These are phyloP conservation scores for Cosmia trapezina DNA, from an alignment of 2,888 invertebrate genomes.

Conservation along the genomic window DNA sequence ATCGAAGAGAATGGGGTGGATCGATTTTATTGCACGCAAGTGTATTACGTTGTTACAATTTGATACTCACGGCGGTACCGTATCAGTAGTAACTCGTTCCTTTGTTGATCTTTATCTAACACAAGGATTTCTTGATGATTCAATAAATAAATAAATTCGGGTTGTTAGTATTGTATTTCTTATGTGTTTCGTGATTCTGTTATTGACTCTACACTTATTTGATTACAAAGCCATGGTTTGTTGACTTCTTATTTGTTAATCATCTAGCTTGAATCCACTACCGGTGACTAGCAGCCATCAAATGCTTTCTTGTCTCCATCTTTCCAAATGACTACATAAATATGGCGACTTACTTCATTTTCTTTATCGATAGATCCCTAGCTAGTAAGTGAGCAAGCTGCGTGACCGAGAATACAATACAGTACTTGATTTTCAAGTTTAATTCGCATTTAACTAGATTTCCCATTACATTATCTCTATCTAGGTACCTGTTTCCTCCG, in stretches of 20 bases:
- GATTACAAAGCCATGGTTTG: not conserved
- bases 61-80: constrained; percentile 55
- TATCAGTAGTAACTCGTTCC: constrained; percentile 53
- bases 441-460: constrained; percentile 4
- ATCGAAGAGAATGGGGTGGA: too few relatives aligned
- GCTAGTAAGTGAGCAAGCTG: not conserved
- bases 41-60: constrained; percentile 61
- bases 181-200: constrained; percentile 6
- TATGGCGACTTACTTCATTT: not conserved
- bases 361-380: not conserved
- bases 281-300: not conserved
- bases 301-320: not conserved
- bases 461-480: not conserved
- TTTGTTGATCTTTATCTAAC: constrained; percentile 50
- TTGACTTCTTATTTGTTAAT: not conserved
- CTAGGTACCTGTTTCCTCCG: not conserved
- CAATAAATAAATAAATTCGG: constrained; percentile 49
- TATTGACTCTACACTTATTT: constrained; percentile 14
- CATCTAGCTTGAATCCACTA: not conserved
- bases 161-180: constrained; percentile 50
- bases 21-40: too few relatives aligned
- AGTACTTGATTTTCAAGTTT: constrained; percentile 24
- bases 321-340: not conserved
- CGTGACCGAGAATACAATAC: not conserved
- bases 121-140: constrained; percentile 56